Base-by-base conservation (phyloP, 2,797 vertebrate genomes). In the Brotula barbata region DNA sequence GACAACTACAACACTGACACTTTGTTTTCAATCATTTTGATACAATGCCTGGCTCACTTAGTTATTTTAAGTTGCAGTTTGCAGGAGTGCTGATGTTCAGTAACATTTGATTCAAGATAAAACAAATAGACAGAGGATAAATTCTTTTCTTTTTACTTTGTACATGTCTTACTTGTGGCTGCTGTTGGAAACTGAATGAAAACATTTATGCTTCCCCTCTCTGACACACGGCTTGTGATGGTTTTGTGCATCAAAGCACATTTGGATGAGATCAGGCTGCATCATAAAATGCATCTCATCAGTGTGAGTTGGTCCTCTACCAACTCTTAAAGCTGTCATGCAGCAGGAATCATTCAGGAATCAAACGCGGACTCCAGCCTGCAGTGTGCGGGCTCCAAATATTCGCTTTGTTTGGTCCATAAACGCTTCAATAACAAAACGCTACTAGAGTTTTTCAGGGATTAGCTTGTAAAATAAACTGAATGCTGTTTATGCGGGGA, bases 271-370 rank as follows among this genome's bases (percentile, higher is more conserved):
- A 58, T 59, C 67, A 75, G 68, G 71, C 78, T 53, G 50, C 67
- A 80, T 74, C 82, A 81, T 85, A 84, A 88, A 85, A 80, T 68
- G 73, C 64, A 84, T 79, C 75, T 88, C 84, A 80, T 86, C 86
- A 77, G 79, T 20, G 71, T 70, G 74, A 86, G 78, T 61, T 77
- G 81, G 71, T 87, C 70, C 71, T 85, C 70, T 61, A 81, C 61
- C 76, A 83, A 85, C 88, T 85, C 68, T 84, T 83, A 85, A 89
- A 91, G 75, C 86, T 89, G 89, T 89, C 90, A 89, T 85, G 88
- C 90, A 90, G 91, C 89, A 90, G 75, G 84, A 87, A 80, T 31
- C 64, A 75, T 56, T 77, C 66, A 28, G 25, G 25, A 28, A 7
- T 58, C 68, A 75, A 75, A 75, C 77, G 80, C 68, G 84, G 75